Conservation (phyloP, 2,888 invertebrate species). For the Amphipoea lucens region DNA sequence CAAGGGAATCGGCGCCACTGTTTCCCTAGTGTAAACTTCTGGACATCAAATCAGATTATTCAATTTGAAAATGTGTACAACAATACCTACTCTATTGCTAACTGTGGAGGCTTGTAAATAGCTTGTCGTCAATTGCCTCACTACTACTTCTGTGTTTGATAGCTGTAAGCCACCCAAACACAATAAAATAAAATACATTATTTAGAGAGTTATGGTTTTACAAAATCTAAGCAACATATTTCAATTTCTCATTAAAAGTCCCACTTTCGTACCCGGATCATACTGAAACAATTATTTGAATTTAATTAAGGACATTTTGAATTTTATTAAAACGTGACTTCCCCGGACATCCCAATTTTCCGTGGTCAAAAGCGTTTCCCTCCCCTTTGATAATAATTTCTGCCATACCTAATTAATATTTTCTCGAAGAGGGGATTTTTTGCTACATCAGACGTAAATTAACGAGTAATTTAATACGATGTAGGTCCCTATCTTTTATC, state of each 20-base stretch:
- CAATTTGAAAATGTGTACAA: too few species aligned
- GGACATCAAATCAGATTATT: neutral
- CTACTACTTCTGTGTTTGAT: too few species aligned
- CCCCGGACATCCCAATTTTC: constrained; percentile 47
- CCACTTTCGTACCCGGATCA: constrained; percentile 13
- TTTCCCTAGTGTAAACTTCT: neutral
- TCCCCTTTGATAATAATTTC: constrained; percentile 60
- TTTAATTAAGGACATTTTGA: constrained; percentile 56
- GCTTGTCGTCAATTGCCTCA: too few species aligned
- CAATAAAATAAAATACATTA: too few species aligned
- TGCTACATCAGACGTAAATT: constrained; percentile 43
- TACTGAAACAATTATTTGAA: constrained; percentile 56
- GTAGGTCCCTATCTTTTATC: constrained; percentile 29
- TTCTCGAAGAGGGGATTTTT: constrained; percentile 37
- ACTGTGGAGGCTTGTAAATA: too few species aligned
- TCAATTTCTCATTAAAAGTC: constrained; percentile 4
- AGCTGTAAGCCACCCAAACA: too few species aligned
- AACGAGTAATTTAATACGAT: constrained; percentile 45
- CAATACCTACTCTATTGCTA: too few species aligned
- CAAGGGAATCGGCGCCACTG: too few species aligned
- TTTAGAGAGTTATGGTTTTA: neutral
- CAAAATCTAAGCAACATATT: neutral
- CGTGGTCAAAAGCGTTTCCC: constrained; percentile 39
- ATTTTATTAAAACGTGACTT: constrained; percentile 45
- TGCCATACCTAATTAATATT: constrained; percentile 58